Evolutionary conservation across 2,797 vertebrate species (phyloP), one percentile per base, ranked within the genome.

Genomic region (Malacoctenus gilli): DNA sequence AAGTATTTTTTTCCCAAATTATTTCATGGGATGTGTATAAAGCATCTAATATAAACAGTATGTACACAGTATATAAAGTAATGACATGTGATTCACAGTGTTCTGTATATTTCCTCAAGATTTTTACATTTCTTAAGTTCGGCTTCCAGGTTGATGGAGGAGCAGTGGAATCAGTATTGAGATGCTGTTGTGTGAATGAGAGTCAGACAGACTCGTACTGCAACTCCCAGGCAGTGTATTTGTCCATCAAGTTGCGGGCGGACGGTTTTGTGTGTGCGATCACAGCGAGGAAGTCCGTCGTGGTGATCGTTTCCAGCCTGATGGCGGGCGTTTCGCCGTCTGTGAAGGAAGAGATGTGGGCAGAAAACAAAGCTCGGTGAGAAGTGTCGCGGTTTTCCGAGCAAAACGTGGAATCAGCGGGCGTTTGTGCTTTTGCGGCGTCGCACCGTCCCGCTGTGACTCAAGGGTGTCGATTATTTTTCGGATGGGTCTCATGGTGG

Each of bases 401-500:
- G 3, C 5, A 31, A 31, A 31, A 10, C 23, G 23, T 42, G n/a
- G n/a, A n/a, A n/a, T n/a, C n/a, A n/a, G n/a, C n/a, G n/a, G n/a
- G n/a, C n/a, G n/a, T n/a, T n/a, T n/a, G n/a, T n/a, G n/a, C n/a
- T n/a, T n/a, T n/a, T n/a, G n/a, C n/a, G n/a, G n/a, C 52, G 20
- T 56, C 79, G 46, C 92, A 98, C 96, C 94, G 48, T 90, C 75
- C 55, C 86, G 84, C 39, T 94, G 91, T 20, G 89, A 94, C 88
- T 98, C 96, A 43, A 99, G 92, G 3, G 91, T 89, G 4, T 89
- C 80, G 34, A 99, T 95, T 64, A 98, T 94, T 83, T 97, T 98
- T 58, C 97, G 92, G 62, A 96, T 90, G 0, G 95, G 95, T 67
- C 95, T 92, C 96, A 98, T 99, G 18, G 96, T 95, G 1, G 96